Evolutionary conservation across 1,140 invertebrate species (phyloP).

Genomic region (Leptonema lineaticorne): DNA sequence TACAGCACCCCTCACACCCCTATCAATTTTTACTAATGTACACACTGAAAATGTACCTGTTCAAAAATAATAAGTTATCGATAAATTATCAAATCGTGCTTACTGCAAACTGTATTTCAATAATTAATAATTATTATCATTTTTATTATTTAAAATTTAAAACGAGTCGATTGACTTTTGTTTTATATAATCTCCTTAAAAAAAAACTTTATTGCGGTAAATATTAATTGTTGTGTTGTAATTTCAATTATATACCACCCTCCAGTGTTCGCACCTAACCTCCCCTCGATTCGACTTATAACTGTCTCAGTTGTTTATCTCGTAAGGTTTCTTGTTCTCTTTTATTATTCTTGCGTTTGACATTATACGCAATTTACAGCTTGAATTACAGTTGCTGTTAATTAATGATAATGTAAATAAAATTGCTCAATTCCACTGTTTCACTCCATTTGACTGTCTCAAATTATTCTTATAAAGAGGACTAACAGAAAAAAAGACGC

Average conservation of each 20-base stretch:
- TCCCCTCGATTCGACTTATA: constrained; percentile 6
- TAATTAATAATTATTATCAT: no score
- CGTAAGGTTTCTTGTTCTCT: constrained; percentile 27
- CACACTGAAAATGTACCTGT: no score
- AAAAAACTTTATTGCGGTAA: no score
- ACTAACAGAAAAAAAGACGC: not conserved
- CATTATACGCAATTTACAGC: constrained; percentile 20
- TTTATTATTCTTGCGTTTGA: constrained; percentile 30
- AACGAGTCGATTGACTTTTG: no score
- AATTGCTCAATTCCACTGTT: constrained; percentile 17
- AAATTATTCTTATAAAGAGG: not conserved
- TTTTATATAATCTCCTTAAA: no score
- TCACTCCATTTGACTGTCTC: not conserved
- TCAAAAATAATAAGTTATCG: no score
- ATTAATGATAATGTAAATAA: constrained; percentile 28
- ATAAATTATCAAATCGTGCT: no score
- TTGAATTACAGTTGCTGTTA: constrained; percentile 26
- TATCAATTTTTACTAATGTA: no score
- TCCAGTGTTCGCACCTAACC: not conserved
- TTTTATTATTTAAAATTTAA: no score
- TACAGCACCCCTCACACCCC: no score
- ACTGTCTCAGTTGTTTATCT: constrained; percentile 25
- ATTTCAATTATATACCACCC: not conserved
- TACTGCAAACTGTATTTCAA: no score
- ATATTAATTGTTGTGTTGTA: no score